phyloP scores from a whole-genome alignment of 2,888 invertebrate genomes.

The Mechanitis mazaeus region DNA sequence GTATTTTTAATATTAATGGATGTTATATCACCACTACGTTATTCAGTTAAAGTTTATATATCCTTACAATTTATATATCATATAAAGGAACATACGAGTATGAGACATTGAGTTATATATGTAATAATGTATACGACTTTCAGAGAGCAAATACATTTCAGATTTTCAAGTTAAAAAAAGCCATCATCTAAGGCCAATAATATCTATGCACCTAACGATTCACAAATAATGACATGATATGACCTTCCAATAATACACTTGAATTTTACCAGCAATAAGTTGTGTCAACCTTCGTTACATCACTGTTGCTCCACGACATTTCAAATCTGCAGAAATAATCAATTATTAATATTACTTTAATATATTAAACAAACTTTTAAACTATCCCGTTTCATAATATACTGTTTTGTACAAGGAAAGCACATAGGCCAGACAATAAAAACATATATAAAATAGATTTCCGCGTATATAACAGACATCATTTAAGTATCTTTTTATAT shows the following conservation, averaged over 20 bases:
- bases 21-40: neutral
- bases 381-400: too few relatives aligned
- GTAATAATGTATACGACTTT: constrained; percentile 1
- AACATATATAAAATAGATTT: too few relatives aligned
- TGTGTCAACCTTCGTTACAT: constrained; percentile 57
- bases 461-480: too few relatives aligned
- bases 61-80: neutral
- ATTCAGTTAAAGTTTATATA: constrained; percentile 3
- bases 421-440: too few relatives aligned
- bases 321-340: constrained; percentile 59
- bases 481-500: too few relatives aligned
- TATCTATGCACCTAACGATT: constrained; percentile 65
- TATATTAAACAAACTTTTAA: neutral
- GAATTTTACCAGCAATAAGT: constrained; percentile 68
- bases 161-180: constrained; percentile 14
- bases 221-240: constrained; percentile 58
- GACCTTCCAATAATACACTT: constrained; percentile 61
- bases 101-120: neutral
- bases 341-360: constrained; percentile 9
- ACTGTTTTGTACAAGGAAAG: too few relatives aligned
- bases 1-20: neutral
- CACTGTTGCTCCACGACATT: constrained; percentile 49
- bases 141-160: neutral
- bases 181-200: constrained; percentile 17
- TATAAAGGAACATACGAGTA: constrained; percentile 6